Percentiles rank a stretch among this genome's conserved stretches.
Conservation (phyloP, 1,140 invertebrate species). For the Laupala kohalensis region DNA sequence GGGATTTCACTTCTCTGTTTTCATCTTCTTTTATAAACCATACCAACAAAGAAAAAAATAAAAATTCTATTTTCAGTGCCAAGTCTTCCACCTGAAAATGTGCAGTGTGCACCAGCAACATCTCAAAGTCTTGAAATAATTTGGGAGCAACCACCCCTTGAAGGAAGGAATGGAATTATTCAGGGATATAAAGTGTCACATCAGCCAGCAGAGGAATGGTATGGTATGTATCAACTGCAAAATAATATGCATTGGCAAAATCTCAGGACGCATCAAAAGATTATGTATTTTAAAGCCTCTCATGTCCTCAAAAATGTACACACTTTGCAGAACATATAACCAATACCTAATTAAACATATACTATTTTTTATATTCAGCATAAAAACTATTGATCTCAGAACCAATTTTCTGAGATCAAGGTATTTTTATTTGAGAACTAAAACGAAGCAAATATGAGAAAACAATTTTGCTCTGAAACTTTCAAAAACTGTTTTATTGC, state of each 20-base stretch:
- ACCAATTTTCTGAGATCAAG: no score
- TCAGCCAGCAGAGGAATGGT: slow-evolving; percentile 52
- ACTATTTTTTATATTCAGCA: no score
- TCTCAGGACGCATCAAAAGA: background rate
- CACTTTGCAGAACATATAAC: no score
- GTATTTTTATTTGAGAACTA: no score
- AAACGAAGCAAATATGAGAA: no score
- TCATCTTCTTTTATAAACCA: no score
- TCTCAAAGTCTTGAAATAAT: slow-evolving; percentile 73
- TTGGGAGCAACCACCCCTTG: slow-evolving; percentile 69
- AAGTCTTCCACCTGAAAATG: slow-evolving; percentile 61
- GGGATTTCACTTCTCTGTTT: no score
- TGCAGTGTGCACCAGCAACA: slow-evolving; percentile 60
- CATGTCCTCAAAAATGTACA: background rate
- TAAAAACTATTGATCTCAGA: no score
- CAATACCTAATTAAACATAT: no score
- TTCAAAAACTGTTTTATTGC: no score
- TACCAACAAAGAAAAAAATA: background rate
- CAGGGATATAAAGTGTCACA: slow-evolving; percentile 65
- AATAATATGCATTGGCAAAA: background rate
- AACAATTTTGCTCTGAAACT: no score
- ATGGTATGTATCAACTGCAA: slow-evolving; percentile 52
- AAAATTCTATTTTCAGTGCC: slow-evolving; percentile 41
- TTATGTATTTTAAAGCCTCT: background rate
- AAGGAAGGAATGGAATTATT: slow-evolving; percentile 72